phyloP scores from a whole-genome alignment of 2,888 invertebrate species.

The Polydrusus tereticollis region DNA sequence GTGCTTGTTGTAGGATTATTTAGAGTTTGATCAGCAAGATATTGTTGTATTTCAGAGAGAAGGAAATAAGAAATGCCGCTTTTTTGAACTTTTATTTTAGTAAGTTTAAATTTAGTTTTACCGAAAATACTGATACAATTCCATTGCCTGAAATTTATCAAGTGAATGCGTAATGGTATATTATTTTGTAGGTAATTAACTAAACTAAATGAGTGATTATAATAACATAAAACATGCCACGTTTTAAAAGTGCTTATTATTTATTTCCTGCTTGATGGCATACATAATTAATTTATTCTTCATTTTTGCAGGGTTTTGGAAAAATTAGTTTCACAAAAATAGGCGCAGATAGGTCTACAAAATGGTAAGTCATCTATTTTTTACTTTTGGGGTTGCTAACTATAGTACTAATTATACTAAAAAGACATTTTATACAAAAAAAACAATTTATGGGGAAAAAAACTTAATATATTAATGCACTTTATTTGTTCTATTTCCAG shows the following conservation, averaged over 20 bases:
- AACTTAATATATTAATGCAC: too few relatives aligned
- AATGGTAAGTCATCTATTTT: constrained; percentile 21
- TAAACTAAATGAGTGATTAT: too few relatives aligned
- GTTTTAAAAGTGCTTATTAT: constrained; percentile 1
- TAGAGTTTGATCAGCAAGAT: neutral
- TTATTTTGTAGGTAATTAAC: constrained; percentile 2
- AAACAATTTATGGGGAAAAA: too few relatives aligned
- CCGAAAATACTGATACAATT: too few relatives aligned
- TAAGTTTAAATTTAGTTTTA: neutral
- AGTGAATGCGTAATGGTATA: too few relatives aligned
- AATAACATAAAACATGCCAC: neutral
- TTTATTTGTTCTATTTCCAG: constrained; percentile 51
- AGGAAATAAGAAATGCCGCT: neutral
- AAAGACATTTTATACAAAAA: neutral
- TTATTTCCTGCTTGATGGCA: neutral
- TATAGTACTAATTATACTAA: too few relatives aligned
- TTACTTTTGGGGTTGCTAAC: too few relatives aligned
- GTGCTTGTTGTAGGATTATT: neutral
- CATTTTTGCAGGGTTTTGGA: constrained; percentile 1
- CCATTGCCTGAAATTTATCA: too few relatives aligned
- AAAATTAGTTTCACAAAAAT: neutral
- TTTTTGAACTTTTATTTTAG: neutral
- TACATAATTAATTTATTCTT: neutral
- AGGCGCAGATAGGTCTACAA: neutral
- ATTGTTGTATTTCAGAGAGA: neutral